phyloP scores from a whole-genome alignment of 1,140 invertebrate species.

The Monochamus saltuarius region DNA sequence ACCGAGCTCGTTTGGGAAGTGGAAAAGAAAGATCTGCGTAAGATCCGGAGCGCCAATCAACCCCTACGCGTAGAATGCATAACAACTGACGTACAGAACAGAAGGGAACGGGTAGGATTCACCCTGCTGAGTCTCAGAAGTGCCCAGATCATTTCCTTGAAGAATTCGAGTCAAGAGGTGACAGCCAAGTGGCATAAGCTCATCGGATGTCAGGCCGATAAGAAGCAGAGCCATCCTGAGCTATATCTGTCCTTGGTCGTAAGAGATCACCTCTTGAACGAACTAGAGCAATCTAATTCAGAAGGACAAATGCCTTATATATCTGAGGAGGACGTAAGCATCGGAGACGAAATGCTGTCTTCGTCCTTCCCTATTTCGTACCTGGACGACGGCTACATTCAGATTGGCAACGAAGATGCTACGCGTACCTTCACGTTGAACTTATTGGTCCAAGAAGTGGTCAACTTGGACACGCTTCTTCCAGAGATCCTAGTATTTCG shows the following conservation, averaged over 20 bases:
- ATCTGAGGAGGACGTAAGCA: slow-evolving; percentile 26
- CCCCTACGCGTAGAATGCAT: slow-evolving; percentile 57
- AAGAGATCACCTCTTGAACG: slow-evolving; percentile 46
- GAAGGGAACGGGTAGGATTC: slow-evolving; percentile 56
- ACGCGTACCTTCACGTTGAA: slow-evolving; percentile 36
- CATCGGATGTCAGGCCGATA: slow-evolving; percentile 52
- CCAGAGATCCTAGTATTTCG: slow-evolving; percentile 42
- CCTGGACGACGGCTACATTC: slow-evolving; percentile 43
- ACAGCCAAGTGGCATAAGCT: slow-evolving; percentile 54
- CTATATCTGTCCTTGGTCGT: slow-evolving; percentile 55
- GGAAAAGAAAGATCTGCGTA: slow-evolving; percentile 53
- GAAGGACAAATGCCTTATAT: slow-evolving; percentile 26
- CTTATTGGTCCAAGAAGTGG: slow-evolving; percentile 32
- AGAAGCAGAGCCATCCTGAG: slow-evolving; percentile 54
- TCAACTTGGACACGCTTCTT: slow-evolving; percentile 43
- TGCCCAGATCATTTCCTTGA: slow-evolving; percentile 52
- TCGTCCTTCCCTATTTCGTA: slow-evolving; percentile 30
- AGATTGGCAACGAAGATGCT: slow-evolving; percentile 33
- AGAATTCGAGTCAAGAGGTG: slow-evolving; percentile 26
- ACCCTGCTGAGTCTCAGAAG: slow-evolving; percentile 54
- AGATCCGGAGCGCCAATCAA: slow-evolving; percentile 55
- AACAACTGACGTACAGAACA: slow-evolving; percentile 47
- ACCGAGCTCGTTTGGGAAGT: slow-evolving; percentile 58
- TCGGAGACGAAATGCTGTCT: not conserved
- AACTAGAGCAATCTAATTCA: slow-evolving; percentile 2